Conservation (phyloP, 2,797 vertebrate genomes). For the Lacerta bilineata region DNA sequence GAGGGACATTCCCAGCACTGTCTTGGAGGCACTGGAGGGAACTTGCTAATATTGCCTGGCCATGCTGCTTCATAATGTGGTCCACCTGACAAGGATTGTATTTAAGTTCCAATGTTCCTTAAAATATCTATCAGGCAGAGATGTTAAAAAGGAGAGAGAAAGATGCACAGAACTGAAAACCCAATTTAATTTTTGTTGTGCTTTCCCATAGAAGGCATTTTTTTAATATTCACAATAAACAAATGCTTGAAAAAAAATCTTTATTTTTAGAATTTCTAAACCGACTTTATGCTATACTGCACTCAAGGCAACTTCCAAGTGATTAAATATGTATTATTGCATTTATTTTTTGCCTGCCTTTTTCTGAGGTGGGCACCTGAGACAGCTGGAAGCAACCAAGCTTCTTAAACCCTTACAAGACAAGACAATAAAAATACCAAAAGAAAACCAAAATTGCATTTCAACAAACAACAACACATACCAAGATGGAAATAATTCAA, state of each 20-base stretch:
- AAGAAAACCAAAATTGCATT: not conserved
- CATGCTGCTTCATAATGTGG: conserved; percentile 16
- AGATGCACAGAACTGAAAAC: conserved; percentile 38
- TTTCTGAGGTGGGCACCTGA: not conserved
- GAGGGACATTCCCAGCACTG: conserved; percentile 17
- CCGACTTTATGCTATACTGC: not conserved
- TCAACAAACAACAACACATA: not conserved
- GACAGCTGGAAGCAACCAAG: not conserved
- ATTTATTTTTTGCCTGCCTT: not conserved
- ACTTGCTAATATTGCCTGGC: conserved; percentile 44
- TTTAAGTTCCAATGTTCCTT: conserved; percentile 62
- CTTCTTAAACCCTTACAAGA: not conserved
- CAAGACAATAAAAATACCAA: conserved; percentile 7
- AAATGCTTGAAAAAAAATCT: not conserved
- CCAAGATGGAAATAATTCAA: not conserved
- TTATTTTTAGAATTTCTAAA: not conserved
- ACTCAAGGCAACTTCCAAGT: not conserved
- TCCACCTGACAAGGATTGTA: conserved; percentile 21
- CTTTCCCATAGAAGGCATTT: not conserved
- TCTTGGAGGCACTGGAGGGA: conserved; percentile 23
- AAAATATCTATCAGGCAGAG: conserved; percentile 49
- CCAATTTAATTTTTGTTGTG: not conserved
- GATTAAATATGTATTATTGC: conserved; percentile 3
- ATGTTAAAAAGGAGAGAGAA: not conserved
- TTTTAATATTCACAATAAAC: not conserved